phyloP scores from a whole-genome alignment of 92 coral and sea anemone species.

The Diadumene lineata region DNA sequence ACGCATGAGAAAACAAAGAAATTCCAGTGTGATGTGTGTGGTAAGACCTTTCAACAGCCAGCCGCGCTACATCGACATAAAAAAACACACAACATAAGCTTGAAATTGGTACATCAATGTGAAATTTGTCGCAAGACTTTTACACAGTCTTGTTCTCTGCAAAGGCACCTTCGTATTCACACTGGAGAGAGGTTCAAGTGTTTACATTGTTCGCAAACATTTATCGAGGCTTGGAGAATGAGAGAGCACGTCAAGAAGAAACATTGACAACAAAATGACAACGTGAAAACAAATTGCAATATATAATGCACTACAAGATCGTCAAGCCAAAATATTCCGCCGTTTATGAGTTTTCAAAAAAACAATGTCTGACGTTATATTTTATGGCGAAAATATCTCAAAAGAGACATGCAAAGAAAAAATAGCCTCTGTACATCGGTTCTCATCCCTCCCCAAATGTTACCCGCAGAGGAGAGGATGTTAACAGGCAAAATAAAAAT shows the following conservation, averaged over 20 bases:
- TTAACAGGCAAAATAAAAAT: too few species aligned
- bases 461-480: too few species aligned
- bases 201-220: slow-evolving; percentile 17
- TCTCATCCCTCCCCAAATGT: too few species aligned
- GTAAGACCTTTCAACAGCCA: slow-evolving; percentile 19
- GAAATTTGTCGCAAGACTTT: slow-evolving; percentile 21
- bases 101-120: slow-evolving; percentile 9
- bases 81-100: slow-evolving; percentile 6
- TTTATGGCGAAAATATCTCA: too few species aligned
- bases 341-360: too few species aligned
- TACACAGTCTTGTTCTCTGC: slow-evolving; percentile 42
- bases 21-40: slow-evolving; percentile 17
- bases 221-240: slow-evolving; percentile 38
- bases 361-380: too few species aligned
- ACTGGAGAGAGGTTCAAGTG: slow-evolving; percentile 39
- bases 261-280: too few species aligned
- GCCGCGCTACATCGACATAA: slow-evolving; percentile 20
- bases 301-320: too few species aligned
- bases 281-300: too few species aligned
- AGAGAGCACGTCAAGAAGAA: slow-evolving; percentile 18
- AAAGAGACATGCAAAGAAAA: too few species aligned
- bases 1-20: slow-evolving; percentile 14
- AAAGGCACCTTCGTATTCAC: slow-evolving; percentile 32
- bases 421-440: too few species aligned
- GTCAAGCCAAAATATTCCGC: too few species aligned